A percentile compares a stretch with the other conserved stretches of the same genome.
Conservation (phyloP, 2,113 vertebrate species). For the Pangasianodon hypophthalmus region DNA sequence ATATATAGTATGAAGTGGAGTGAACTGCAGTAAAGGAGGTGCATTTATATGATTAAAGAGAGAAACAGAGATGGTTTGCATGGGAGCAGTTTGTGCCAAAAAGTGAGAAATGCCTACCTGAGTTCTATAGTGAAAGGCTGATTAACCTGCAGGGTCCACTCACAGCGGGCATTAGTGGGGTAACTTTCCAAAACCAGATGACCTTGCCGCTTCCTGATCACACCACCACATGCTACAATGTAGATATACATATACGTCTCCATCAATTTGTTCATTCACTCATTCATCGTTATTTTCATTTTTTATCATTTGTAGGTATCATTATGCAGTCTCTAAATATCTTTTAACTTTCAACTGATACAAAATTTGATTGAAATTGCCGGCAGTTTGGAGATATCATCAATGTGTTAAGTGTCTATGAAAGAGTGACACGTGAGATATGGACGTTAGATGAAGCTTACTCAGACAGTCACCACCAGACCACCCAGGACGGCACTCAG, state of each 20-base stretch:
- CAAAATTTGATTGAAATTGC: slow-evolving; percentile 11
- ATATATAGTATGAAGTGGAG: neutral
- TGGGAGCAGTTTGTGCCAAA: neutral
- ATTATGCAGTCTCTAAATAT: neutral
- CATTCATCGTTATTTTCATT: neutral
- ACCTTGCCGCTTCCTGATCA: slow-evolving; percentile 83
- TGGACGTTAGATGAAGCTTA: slow-evolving; percentile 72
- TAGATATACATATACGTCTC: neutral
- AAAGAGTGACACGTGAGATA: neutral
- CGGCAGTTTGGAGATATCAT: neutral
- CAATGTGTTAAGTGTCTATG: neutral
- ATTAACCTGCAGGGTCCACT: slow-evolving; percentile 91
- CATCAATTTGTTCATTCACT: neutral
- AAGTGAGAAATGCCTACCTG: slow-evolving; percentile 72
- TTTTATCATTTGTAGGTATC: neutral
- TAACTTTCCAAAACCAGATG: slow-evolving; percentile 94
- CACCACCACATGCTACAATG: slow-evolving; percentile 86
- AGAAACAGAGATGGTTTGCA: neutral
- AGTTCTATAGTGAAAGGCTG: slow-evolving; percentile 87
- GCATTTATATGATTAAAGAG: neutral
- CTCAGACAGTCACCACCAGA: slow-evolving; percentile 96
- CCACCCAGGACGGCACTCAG: slow-evolving; percentile 93
- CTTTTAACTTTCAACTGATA: neutral
- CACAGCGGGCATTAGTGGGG: slow-evolving; percentile 90
- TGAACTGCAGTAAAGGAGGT: neutral